phyloP scores from a whole-genome alignment of 2,113 vertebrate species.

The Gorsachius goisagi region DNA sequence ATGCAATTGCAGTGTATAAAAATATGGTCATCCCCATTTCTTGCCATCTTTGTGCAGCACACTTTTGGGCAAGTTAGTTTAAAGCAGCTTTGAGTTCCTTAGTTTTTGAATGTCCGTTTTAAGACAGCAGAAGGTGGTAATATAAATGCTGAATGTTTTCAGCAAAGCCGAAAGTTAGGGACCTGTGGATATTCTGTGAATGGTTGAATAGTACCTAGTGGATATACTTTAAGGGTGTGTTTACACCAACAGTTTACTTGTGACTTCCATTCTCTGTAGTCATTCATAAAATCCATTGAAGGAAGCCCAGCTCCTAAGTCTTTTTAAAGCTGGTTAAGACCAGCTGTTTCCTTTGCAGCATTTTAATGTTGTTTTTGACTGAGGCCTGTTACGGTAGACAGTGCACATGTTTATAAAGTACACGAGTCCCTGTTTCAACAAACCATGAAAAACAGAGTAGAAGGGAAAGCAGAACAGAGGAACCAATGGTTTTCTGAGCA shows the following conservation, averaged over 20 bases:
- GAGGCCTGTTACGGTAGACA: neutral
- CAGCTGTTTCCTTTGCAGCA: neutral
- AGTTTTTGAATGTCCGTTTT: neutral
- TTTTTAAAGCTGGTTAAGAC: neutral
- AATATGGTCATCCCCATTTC: neutral
- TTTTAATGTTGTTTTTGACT: neutral
- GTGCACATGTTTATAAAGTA: neutral
- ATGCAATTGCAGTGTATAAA: neutral
- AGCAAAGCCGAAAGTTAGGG: neutral
- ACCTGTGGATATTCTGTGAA: neutral
- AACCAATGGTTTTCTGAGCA: neutral
- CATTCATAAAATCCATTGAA: neutral
- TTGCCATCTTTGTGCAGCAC: neutral
- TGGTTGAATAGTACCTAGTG: neutral
- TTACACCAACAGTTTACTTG: neutral
- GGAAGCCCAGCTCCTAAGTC: neutral
- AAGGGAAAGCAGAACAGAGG: neutral
- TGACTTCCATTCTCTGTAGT: neutral
- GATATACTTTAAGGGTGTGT: neutral
- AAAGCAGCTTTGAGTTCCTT: neutral
- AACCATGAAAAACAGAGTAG: neutral
- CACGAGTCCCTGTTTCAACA: neutral
- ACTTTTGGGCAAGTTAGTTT: neutral
- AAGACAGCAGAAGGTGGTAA: neutral
- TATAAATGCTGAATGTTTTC: neutral